Evolutionary conservation across 2,113 vertebrate genomes (phyloP).

Genomic region (Corythoichthys haematopterus): DNA sequence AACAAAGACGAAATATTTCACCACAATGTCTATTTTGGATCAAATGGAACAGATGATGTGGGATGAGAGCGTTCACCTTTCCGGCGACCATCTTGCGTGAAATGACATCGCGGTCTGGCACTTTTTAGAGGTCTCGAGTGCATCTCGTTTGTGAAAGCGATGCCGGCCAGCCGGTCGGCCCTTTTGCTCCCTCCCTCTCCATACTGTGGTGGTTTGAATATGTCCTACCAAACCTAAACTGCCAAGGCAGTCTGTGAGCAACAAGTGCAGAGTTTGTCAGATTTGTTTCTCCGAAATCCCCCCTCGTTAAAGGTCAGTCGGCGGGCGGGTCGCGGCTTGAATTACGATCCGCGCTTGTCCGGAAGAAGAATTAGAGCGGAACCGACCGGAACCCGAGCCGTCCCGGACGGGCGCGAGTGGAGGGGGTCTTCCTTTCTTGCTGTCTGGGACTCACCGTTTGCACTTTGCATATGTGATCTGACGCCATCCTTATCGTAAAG

Average conservation of each 20-base stretch:
- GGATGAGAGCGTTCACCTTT: too few species aligned
- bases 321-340: neutral
- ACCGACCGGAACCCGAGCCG: neutral
- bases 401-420: neutral
- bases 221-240: neutral
- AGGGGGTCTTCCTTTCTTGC: neutral
- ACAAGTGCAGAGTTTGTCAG: neutral
- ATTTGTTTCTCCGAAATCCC: neutral
- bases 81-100: too few species aligned
- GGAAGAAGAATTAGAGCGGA: neutral
- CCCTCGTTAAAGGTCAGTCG: neutral
- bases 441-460: neutral
- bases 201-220: too few species aligned
- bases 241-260: neutral
- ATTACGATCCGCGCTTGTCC: neutral
- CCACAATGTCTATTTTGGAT: too few species aligned
- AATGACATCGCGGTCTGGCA: too few species aligned
- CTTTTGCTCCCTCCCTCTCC: neutral
- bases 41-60: too few species aligned
- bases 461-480: neutral
- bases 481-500: too few species aligned
- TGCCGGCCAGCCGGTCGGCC: neutral
- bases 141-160: too few species aligned
- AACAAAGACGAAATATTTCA: too few species aligned
- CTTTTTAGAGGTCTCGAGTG: too few species aligned